Conservation (phyloP, 2,888 invertebrate species). For the Acrobasis consociella region DNA sequence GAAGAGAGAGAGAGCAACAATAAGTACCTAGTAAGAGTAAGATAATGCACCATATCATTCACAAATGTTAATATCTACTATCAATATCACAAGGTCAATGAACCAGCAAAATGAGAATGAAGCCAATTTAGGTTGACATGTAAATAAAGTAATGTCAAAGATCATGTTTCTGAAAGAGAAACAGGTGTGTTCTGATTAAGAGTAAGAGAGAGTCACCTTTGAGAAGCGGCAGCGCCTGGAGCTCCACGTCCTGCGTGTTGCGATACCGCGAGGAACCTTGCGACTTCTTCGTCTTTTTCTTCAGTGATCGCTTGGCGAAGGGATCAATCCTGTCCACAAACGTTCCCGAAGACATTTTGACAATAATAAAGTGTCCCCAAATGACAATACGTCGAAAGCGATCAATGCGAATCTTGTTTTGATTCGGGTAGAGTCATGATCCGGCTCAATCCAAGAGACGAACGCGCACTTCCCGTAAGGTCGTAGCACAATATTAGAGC, state of each 20-base stretch:
- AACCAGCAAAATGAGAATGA: constrained; percentile 36
- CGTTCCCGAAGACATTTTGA: constrained; percentile 89
- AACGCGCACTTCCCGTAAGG: constrained; percentile 77
- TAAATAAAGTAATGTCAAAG: constrained; percentile 18
- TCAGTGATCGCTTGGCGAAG: constrained; percentile 98
- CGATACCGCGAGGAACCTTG: constrained; percentile 99
- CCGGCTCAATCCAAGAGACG: constrained; percentile 74
- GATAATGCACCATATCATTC: constrained; percentile 1
- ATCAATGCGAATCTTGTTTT: constrained; percentile 79
- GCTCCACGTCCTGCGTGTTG: constrained; percentile 98
- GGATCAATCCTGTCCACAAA: constrained; percentile 99
- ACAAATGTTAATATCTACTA: constrained; percentile 27
- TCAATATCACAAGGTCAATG: constrained; percentile 45
- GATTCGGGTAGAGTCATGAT: constrained; percentile 80
- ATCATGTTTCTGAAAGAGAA: not conserved
- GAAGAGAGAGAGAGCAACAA: not conserved
- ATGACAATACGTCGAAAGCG: constrained; percentile 76
- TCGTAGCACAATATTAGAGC: constrained; percentile 78
- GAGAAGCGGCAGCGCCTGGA: constrained; percentile 96
- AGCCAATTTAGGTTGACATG: constrained; percentile 9
- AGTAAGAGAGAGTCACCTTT: constrained; percentile 89
- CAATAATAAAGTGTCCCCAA: constrained; percentile 77
- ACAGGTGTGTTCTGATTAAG: constrained; percentile 26
- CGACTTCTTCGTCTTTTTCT: constrained; percentile 99
- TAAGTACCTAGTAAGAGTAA: not conserved